Conservation (phyloP, 2,888 invertebrate species). For the Reticulitermes lucifugus region DNA sequence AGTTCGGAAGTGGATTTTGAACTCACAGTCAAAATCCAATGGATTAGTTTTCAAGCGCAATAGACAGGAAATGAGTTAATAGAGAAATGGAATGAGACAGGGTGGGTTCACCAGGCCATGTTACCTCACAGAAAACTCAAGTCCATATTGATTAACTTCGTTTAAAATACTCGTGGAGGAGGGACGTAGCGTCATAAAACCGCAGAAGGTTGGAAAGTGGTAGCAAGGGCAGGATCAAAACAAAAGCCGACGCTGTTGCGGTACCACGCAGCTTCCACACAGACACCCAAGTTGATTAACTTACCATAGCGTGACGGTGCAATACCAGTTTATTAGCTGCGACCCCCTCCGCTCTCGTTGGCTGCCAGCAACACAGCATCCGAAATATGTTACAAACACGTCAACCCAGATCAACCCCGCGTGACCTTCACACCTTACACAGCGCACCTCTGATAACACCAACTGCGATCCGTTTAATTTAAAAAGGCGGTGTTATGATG, state of each 20-base stretch:
- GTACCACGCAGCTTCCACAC: constrained; percentile 5
- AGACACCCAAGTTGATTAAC: constrained; percentile 32
- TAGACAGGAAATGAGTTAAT: not conserved
- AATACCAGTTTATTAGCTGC: constrained; percentile 18
- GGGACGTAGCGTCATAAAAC: not conserved
- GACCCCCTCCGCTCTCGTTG: not conserved
- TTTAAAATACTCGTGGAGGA: constrained; percentile 22
- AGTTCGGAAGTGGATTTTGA: constrained; percentile 13
- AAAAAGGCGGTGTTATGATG: not conserved
- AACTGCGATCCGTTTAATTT: not conserved
- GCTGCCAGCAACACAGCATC: constrained; percentile 7
- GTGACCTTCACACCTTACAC: not conserved
- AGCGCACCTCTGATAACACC: not conserved
- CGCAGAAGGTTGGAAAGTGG: constrained; percentile 29
- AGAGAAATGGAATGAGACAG: not conserved
- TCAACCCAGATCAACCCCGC: not conserved
- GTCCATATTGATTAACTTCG: constrained; percentile 35
- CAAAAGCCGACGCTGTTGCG: constrained; percentile 34
- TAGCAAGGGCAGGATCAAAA: constrained; percentile 16
- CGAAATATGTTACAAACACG: constrained; percentile 15
- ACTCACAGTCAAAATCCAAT: constrained; percentile 4
- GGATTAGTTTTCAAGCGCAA: constrained; percentile 20
- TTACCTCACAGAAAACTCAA: not conserved
- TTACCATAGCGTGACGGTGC: constrained; percentile 18
- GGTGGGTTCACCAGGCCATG: constrained; percentile 7